These are phyloP conservation scores for Anguilla obscura DNA, from an alignment of 2,797 vertebrate species.

Conservation along the genomic window DNA sequence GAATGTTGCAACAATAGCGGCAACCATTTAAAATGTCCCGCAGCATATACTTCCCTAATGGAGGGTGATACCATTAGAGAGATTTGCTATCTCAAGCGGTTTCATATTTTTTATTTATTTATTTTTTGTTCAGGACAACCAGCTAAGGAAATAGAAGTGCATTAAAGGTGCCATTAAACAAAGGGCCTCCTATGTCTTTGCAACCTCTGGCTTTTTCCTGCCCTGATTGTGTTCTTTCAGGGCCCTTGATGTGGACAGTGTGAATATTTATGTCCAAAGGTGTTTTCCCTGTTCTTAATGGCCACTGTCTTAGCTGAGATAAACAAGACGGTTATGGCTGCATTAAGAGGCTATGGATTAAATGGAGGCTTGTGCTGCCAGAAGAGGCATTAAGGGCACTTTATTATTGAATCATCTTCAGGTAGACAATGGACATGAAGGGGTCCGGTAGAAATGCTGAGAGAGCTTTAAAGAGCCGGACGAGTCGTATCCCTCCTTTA, in stretches of 20 bases:
- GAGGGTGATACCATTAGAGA: slow-evolving; percentile 64
- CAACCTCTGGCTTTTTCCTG: slow-evolving; percentile 31
- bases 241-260: slow-evolving; percentile 58
- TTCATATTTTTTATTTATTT: slow-evolving; percentile 39
- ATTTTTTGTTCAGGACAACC: slow-evolving; percentile 66
- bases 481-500: not conserved
- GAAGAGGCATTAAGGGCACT: slow-evolving; percentile 63
- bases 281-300: slow-evolving; percentile 70
- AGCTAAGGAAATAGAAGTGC: slow-evolving; percentile 40
- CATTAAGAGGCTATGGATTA: slow-evolving; percentile 62
- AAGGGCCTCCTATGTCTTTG: slow-evolving; percentile 46
- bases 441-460: slow-evolving; percentile 4
- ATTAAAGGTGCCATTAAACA: slow-evolving; percentile 56
- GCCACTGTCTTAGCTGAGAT: slow-evolving; percentile 63
- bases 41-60: slow-evolving; percentile 40
- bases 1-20: not conserved
- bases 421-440: slow-evolving; percentile 33
- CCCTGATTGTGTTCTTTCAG: slow-evolving; percentile 55
- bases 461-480: slow-evolving; percentile 3
- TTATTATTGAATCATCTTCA: slow-evolving; percentile 65
- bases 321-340: slow-evolving; percentile 57
- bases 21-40: not conserved
- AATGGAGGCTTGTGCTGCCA: slow-evolving; percentile 53
- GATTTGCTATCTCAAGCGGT: slow-evolving; percentile 51
- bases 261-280: slow-evolving; percentile 75